Conservation (phyloP, 2,113 vertebrate species). For the Corythaeola cristata region DNA sequence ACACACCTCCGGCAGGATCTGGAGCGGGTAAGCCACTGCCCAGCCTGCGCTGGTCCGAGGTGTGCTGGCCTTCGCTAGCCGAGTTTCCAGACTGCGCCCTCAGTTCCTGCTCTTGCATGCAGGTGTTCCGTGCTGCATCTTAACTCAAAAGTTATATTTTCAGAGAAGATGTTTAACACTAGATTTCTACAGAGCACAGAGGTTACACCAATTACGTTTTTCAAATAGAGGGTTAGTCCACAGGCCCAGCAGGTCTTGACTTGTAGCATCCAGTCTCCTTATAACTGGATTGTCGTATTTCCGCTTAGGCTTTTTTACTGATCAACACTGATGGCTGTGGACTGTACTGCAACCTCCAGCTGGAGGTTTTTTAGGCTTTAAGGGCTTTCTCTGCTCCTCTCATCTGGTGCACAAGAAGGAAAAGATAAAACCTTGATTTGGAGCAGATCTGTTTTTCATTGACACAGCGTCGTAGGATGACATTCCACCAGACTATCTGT, state of each 20-base stretch:
- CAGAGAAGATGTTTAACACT: neutral
- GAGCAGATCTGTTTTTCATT: neutral
- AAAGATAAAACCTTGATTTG: neutral
- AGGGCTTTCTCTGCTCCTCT: neutral
- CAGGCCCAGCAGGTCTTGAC: neutral
- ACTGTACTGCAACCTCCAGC: neutral
- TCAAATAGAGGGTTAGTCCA: neutral
- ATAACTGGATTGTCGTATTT: rapidly evolving
- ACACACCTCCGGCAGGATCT: slow-evolving; percentile 96
- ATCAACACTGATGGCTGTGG: neutral
- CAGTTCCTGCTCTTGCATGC: no score
- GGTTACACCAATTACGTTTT: neutral
- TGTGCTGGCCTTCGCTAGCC: neutral
- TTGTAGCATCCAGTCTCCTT: neutral
- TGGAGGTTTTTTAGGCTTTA: neutral
- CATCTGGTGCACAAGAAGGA: neutral
- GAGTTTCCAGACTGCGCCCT: rapidly evolving
- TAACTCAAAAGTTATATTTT: neutral
- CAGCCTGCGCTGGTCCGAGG: neutral
- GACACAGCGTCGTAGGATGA: neutral
- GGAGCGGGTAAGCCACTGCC: slow-evolving; percentile 83
- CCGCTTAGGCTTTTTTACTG: neutral
- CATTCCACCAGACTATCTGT: neutral
- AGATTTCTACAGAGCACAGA: neutral
- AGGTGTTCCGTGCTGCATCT: rapidly evolving